Base-by-base conservation (phyloP, 2,113 vertebrate genomes). In the Cervus canadensis region DNA sequence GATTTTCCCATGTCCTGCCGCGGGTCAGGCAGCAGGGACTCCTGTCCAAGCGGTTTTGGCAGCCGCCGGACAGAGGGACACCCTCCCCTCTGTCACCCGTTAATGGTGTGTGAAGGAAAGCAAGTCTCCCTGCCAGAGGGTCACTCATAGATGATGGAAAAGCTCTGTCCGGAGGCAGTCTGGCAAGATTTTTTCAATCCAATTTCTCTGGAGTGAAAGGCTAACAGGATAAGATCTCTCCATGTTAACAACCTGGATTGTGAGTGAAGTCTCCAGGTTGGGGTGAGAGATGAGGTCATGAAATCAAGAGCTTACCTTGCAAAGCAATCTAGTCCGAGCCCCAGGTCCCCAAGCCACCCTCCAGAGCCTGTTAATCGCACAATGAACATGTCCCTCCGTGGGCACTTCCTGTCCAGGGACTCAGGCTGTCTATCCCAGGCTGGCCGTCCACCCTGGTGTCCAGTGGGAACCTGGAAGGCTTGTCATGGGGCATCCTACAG, bases 181-280 rank as follows among this genome's bases (percentile, higher is more conserved):
- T 78, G 33, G 96, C 0, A 0, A 95, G 92, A 76, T 94, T 76
- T 76, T 96, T 97, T 95, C 96, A 95, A 96, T 95, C 96, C 94
- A 97, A 94, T 98, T 97, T 97, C 95, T 93, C 92, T 87, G 1
- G 21, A 98, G 97, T 54, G 59, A 97, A 97, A 97, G 95, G 94
- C 92, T 97, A 97, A 96, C 91, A 94, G 89, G 98, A 96, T 96
- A 98, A 98, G 97, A 98, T 98, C 89, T 30, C 92, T 97, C 48
- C 40, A 30, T 94, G 96, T 95, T 98, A 97, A 97, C 97, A 96
- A 94, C 89, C 89, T 87, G 95, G 91, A 79, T 64, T 89, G 92
- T 89, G 92, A 97, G 93, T 87, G 89, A 97, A 97, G 94, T 92
- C 97, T 93, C 28, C 0, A 89, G 83, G 91, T 28, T 89, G 79